Percentiles rank a stretch among this genome's conserved stretches.
phyloP scores from a whole-genome alignment of 2,113 vertebrate species.

The Corydoras sp. region DNA sequence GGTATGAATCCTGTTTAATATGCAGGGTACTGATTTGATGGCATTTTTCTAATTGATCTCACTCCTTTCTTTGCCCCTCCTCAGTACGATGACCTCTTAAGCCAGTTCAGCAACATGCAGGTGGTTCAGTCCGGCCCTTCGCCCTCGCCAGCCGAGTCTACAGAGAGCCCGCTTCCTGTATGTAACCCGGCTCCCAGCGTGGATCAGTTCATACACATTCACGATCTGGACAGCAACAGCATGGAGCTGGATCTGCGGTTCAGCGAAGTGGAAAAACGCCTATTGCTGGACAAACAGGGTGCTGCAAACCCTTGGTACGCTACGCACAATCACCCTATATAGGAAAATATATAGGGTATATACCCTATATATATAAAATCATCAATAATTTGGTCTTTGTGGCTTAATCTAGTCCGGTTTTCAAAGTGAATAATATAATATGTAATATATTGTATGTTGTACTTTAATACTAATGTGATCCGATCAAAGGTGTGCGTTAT shows the following conservation, averaged over 20 bases:
- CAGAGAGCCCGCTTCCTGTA: conserved; percentile 28
- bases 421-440: no score
- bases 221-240: conserved; percentile 93
- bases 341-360: no score
- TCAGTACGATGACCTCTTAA: conserved; percentile 97
- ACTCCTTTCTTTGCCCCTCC: conserved; percentile 12
- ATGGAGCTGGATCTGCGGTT: conserved; percentile 96
- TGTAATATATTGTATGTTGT: no score
- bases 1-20: no score
- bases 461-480: no score
- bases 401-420: no score
- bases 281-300: conserved; percentile 92
- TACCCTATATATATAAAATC: no score
- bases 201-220: conserved; percentile 97
- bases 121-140: conserved; percentile 83
- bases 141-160: conserved; percentile 76
- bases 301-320: conserved; percentile 92
- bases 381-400: no score
- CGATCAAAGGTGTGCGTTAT: no score
- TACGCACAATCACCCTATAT: neutral
- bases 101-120: conserved; percentile 98
- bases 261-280: conserved; percentile 88
- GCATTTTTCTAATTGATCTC: neutral
- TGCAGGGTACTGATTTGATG: neutral
- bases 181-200: conserved; percentile 81